phyloP scores from a whole-genome alignment of 2,797 vertebrate genomes.

The Hydrocynus forskahlii region DNA sequence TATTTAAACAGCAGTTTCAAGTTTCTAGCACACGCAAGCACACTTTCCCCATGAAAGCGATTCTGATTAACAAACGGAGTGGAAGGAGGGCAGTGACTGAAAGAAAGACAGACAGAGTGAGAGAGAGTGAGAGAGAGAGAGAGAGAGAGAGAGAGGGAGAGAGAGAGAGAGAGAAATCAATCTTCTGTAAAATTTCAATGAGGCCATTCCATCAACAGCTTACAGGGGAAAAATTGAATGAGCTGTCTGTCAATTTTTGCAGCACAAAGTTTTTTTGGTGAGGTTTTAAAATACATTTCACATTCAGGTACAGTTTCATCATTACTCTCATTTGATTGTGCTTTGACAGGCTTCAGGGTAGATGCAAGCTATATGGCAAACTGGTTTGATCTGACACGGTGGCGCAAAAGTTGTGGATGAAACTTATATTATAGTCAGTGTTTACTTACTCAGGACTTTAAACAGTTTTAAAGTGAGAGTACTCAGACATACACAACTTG shows the following conservation, averaged over 20 bases:
- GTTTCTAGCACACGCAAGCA: too few relatives aligned
- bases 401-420: neutral
- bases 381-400: neutral
- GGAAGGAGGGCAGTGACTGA: neutral
- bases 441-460: too few relatives aligned
- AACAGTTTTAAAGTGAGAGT: too few relatives aligned
- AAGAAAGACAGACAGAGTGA: neutral
- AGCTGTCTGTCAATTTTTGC: neutral
- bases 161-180: neutral
- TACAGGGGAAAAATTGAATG: neutral
- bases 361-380: neutral
- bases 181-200: neutral
- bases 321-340: too few relatives aligned
- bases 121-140: constrained; percentile 6
- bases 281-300: neutral
- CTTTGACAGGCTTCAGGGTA: neutral
- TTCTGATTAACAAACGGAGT: too few relatives aligned
- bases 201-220: neutral
- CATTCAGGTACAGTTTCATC: neutral
- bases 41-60: too few relatives aligned
- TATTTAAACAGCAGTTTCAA: too few relatives aligned
- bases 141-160: constrained; percentile 10
- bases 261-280: neutral
- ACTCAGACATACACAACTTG: too few relatives aligned
- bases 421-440: too few relatives aligned